Evolutionary conservation across 2,113 vertebrate species (phyloP), one percentile per base, ranked within the genome.

Genomic region (Pseudorasbora parva): DNA sequence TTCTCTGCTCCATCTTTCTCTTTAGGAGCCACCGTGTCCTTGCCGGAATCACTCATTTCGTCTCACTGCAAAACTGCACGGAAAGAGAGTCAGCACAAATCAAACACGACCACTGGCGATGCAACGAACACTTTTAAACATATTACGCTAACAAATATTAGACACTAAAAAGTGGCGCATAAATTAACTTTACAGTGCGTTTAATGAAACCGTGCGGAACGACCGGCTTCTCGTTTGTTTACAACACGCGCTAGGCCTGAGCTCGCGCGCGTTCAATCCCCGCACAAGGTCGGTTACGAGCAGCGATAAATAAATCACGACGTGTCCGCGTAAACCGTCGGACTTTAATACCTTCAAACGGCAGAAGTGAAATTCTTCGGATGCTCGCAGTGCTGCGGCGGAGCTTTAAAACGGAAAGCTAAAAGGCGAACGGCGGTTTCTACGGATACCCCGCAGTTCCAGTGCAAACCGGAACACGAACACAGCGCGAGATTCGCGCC

Each of bases 1-100:
- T 98, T 99, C 94, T 97, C 97, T 0, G 96, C 86, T 23, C 94
- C 94, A 82, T 98, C 97, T 92, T 98, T 97, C 77, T 98, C 97
- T 88, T 98, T 97, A 86, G 95, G 91, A 82, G 96, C 94, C 88
- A 96, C 93, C 69, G 96, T 96, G 92, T 96, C 95, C 93, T 98
- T 98, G 81, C 93, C 87, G 2, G 95, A 90, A 79, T 98, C 97
- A 12, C 98, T 99, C 98, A 99, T 99, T 80, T 73, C 93, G 86
- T 85, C 87, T 94, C 86, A 84, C 90, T 93, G 74, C 85, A 89
- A 82, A 72, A 85, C 68, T 75, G 83, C 57, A 85, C 19, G n/a
- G 71, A 59, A 72, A 62, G n/a, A 87, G 30, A 87, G 87, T 5
- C 5, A 88, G 60, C 49, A 80, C 78, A 74, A n/a, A 79, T 15